Percentiles rank a stretch among this genome's conserved stretches.
phyloP scores from a whole-genome alignment of 2,888 invertebrate species.

The Cephus spinipes region DNA sequence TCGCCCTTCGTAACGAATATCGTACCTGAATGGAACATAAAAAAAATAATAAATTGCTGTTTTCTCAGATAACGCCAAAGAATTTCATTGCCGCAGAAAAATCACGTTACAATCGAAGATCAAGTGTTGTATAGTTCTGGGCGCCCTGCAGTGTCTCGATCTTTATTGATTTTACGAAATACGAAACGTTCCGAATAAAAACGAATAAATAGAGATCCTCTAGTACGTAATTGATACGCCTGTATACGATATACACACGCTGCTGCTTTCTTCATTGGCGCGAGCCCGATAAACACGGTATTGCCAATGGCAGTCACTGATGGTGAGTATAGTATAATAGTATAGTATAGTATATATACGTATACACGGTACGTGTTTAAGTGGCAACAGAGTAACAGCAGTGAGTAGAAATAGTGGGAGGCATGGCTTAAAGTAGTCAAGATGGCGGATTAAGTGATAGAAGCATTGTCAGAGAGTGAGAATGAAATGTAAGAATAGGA shows the following conservation, averaged over 20 bases:
- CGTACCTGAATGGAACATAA: slow-evolving; percentile 10
- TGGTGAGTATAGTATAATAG: background rate
- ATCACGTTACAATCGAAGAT: background rate
- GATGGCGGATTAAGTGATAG: background rate
- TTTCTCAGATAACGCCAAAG: no score
- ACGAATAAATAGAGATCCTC: background rate
- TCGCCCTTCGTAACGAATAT: slow-evolving; percentile 38
- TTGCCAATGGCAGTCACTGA: background rate
- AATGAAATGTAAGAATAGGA: background rate
- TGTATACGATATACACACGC: background rate
- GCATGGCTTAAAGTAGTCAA: background rate
- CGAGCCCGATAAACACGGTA: background rate
- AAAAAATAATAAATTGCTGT: slow-evolving; percentile 6
- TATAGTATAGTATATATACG: background rate
- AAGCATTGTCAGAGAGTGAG: background rate
- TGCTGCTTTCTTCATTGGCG: background rate
- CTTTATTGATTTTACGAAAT: background rate
- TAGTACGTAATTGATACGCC: background rate
- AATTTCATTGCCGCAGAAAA: background rate
- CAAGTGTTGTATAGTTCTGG: background rate
- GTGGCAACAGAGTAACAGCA: background rate
- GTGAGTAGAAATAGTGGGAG: slow-evolving; percentile 6
- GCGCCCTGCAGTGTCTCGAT: background rate
- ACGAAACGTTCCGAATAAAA: background rate
- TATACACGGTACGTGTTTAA: background rate